phyloP scores from a whole-genome alignment of 2,888 invertebrate genomes.

The Mellilla xanthometata region DNA sequence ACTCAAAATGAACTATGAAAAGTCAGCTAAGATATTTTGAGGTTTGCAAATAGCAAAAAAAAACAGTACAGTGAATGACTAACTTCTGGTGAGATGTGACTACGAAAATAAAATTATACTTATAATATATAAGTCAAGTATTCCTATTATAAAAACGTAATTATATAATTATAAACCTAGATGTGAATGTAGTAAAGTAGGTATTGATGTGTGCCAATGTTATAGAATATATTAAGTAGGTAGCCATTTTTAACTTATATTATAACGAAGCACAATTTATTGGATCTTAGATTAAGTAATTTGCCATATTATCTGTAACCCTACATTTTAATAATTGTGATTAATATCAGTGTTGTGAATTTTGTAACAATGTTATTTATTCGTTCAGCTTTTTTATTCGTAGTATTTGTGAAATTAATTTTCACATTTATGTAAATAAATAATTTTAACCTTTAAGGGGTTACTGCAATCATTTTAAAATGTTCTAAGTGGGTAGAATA shows the following conservation, averaged over 20 bases:
- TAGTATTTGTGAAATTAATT: slow-evolving; percentile 3
- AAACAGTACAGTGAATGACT: slow-evolving; percentile 16
- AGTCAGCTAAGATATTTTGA: too few relatives aligned
- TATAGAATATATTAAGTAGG: slow-evolving; percentile 41
- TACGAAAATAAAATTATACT: slow-evolving; percentile 29
- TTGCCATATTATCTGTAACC: slow-evolving; percentile 45
- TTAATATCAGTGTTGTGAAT: slow-evolving; percentile 62
- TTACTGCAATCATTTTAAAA: slow-evolving; percentile 39
- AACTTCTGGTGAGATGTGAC: background rate
- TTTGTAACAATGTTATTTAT: slow-evolving; percentile 34
- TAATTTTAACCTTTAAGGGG: slow-evolving; percentile 24
- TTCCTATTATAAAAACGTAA: slow-evolving; percentile 51
- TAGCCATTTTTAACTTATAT: slow-evolving; percentile 40
- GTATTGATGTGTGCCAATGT: slow-evolving; percentile 57
- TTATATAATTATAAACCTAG: slow-evolving; percentile 40
- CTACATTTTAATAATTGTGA: slow-evolving; percentile 38
- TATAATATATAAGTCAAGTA: slow-evolving; percentile 36
- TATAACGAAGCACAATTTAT: slow-evolving; percentile 42
- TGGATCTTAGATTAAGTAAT: slow-evolving; percentile 32
- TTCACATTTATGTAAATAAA: slow-evolving; percentile 19
- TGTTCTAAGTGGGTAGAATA: slow-evolving; percentile 21
- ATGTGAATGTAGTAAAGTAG: slow-evolving; percentile 49
- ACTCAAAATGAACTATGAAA: too few relatives aligned
- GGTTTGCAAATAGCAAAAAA: slow-evolving; percentile 2
- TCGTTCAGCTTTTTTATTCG: background rate